These are phyloP conservation scores for Acanthornis magna DNA, from an alignment of 2,797 vertebrate species.

Conservation along the genomic window DNA sequence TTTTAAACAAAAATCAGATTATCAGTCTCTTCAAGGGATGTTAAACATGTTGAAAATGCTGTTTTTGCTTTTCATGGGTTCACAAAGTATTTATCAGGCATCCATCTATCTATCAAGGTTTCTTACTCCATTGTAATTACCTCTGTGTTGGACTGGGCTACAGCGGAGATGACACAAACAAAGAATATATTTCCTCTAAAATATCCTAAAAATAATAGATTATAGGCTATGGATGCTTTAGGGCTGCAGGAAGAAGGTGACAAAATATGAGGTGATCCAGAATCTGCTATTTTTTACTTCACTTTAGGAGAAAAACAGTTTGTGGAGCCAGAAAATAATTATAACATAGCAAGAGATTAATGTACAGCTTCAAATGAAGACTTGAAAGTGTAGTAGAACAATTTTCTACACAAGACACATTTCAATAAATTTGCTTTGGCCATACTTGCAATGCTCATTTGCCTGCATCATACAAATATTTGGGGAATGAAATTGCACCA, in stretches of 20 bases:
- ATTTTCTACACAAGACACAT: background rate
- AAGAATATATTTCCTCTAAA: background rate
- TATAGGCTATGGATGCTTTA: background rate
- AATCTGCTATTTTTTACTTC: background rate
- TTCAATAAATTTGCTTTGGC: background rate
- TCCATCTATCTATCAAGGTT: background rate
- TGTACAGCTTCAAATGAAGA: background rate
- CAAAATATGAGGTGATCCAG: background rate
- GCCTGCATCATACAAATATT: background rate
- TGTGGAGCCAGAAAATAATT: background rate
- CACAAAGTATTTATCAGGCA: background rate
- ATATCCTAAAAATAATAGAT: background rate
- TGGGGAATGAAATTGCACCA: background rate
- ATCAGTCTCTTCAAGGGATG: slow-evolving; percentile 8
- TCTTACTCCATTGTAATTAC: background rate
- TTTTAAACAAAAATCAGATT: background rate
- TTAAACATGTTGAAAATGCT: background rate
- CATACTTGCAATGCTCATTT: background rate
- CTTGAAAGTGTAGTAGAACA: background rate
- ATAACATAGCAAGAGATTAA: background rate
- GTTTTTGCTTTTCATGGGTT: background rate
- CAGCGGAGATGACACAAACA: background rate
- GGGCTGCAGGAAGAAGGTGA: background rate
- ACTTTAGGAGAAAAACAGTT: background rate
- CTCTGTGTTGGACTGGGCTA: background rate